Percentiles rank a stretch among this genome's conserved stretches.
phyloP scores from a whole-genome alignment of 1,140 invertebrate genomes.

The Ceratina australensis region DNA sequence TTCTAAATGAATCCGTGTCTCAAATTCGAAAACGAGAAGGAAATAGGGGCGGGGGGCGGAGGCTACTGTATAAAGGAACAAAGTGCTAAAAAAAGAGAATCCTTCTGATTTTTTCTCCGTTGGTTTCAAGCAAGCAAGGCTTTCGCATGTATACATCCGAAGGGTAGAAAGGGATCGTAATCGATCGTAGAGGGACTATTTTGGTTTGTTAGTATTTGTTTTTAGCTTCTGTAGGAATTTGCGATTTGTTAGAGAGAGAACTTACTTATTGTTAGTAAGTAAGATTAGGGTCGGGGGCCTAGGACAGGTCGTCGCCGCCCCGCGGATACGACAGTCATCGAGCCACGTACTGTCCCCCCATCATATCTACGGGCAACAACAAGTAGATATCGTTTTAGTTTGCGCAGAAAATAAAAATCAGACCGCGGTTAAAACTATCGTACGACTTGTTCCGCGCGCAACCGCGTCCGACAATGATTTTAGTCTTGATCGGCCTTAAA shows the following conservation, averaged over 20 bases:
- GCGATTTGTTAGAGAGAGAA: conserved; percentile 78
- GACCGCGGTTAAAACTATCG: conserved; percentile 5
- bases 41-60: conserved; percentile 40
- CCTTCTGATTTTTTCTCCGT: conserved; percentile 32
- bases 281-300: conserved; percentile 80
- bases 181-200: conserved; percentile 55
- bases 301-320: conserved; percentile 80
- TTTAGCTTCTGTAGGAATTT: conserved; percentile 72
- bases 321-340: conserved; percentile 81
- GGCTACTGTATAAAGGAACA: too few species aligned
- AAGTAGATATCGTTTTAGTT: conserved; percentile 77
- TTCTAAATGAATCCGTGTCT: too few species aligned
- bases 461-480: not conserved
- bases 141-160: conserved; percentile 75
- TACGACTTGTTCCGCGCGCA: too few species aligned
- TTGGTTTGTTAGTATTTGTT: conserved; percentile 66
- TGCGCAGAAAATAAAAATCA: conserved; percentile 78
- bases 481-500: too few species aligned
- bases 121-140: conserved; percentile 74
- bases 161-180: conserved; percentile 72
- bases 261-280: conserved; percentile 81
- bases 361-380: conserved; percentile 81
- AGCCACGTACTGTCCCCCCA: conserved; percentile 81
- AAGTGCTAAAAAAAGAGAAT: too few species aligned
- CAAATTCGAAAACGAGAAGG: conserved; percentile 3